Base-by-base conservation (phyloP, 2,113 vertebrate genomes). In the Thalassoma bifasciatum region DNA sequence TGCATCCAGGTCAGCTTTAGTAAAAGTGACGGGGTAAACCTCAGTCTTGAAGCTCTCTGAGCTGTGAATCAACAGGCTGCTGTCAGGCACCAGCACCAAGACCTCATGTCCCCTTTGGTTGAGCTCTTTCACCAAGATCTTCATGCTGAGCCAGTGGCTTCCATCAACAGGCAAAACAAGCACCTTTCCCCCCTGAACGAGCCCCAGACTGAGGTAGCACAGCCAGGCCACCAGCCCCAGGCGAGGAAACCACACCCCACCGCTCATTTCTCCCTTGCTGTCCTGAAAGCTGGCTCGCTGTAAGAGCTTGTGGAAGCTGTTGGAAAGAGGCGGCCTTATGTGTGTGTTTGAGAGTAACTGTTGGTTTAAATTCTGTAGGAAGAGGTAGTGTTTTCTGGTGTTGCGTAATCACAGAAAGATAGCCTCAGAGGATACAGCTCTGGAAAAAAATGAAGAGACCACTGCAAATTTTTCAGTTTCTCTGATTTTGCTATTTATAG, bases 141-240 rank as follows among this genome's bases (percentile, higher is more conserved):
- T 78, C 95, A 97, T 94, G 87, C 94, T 96, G 5, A 98, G 89
- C 97, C 96, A 97, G 90, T 95, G 95, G 67, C 96, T 97, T 19
- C 95, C 94, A 6, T 90, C 94, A 88, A 95, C 91, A 34, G 95
- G 95, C 68, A 95, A 22, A 21, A 95, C 95, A 58, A 96, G 87
- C 4, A 96, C 75, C 44, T 95, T 95, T 4, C 91, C 92, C 70
- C 91, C 91, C 5, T 90, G 76, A 5, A 82, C 75, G 0, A 84
- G 62, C 23, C 78, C 78, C 70, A 76, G 60, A 26, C 66, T 62
- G 70, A 79, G 78, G 72, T 77, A 88, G 61, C 79, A 86, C n/a
- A 94, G 69, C 83, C 56, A 86, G 30, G 58, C 74, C 66, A 89
- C 47, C 53, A 94, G 80, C 26, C 85, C 85, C 34, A 89, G 59